Base-by-base conservation (phyloP, 1,140 invertebrate genomes). In the Micrasema minimum region DNA sequence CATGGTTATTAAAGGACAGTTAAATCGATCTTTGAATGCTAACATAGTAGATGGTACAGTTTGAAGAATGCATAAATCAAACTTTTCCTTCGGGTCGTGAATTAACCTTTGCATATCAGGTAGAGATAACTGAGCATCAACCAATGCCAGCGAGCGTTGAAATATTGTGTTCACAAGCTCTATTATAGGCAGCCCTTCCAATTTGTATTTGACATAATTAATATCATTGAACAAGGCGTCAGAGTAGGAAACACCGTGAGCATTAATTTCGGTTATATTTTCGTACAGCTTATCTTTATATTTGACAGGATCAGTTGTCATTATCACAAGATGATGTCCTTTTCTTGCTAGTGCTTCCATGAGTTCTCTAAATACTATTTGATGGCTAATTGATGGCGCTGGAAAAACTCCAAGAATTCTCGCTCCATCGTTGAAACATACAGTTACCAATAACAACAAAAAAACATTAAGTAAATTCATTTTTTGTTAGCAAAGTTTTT, bases 301-400 rank as follows among this genome's bases (percentile, higher is more conserved):
- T 38, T 74, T 77, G 1, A 62, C 74, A 11, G 82, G 81, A 74
- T 82, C 77, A 5, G 81, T 69, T n/a, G 82, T 83, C 0, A 82
- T 72, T 0, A 81, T 74, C 1, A 81, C 79, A 0, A 88, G 76
- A 65, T 85, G 77, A 75, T 88, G 86, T 9, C 85, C 86, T 53
- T 79, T 76, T 31, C 78, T 81, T 0, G 77, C 79, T 38, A 88
- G 75, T 48, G 80, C 82, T 67, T 78, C 77, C 10, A 79, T 80
- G 2, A 87, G 23, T 12, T 82, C 78, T 65, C 80, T 74, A 66
- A 82, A 86, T 0, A 86, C 82, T 4, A 86, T 76, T 78, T 88
- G 87, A 76, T 90, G 88, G 72, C 88, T 89, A 53, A 84, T 80
- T 0, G 85, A 85, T 0, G 86, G 79, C 10, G 78, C 78, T 2